Base-by-base conservation (phyloP, 2,888 invertebrate genomes). In the Dryobotodes eremita region DNA sequence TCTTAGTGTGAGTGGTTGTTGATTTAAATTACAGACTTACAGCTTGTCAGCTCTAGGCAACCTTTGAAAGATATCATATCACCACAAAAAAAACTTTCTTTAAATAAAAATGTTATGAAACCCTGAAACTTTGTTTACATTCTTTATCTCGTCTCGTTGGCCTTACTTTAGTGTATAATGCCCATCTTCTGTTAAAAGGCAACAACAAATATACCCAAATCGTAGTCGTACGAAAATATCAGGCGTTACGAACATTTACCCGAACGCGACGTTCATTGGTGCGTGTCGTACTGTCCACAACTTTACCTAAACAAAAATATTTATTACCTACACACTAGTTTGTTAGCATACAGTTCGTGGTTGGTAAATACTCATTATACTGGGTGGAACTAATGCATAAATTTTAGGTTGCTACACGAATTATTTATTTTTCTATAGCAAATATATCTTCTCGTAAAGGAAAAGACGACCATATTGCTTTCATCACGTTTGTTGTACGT, bases 191-290 rank as follows among this genome's bases (percentile, higher is more conserved):
- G 1, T 46, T 42, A 17, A 42, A 65, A 59, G 13, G 48, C n/a
- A 46, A 4, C 17, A 53, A 15, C 26, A 20, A 36, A 66, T 10
- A 59, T 68, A 46, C n/a, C 57, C 31, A 36, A 36, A 36, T 70
- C n/a, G 61, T 53, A 23, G 23, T 23, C n/a, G 42, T 20, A 46
- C 31, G 36, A 57, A 65, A 76, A 26, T 76, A 76, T 42, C 8
- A 36, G 42, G 26, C 42, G 50, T 20, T 50, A 66, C 31, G 11
- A 57, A 78, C 50, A 70, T 69, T 59, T 68, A 46, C 36, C 3
- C 36, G 17, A 48, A 48, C 53, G 26, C 62, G 46, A 70, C 17
- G 53, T 62, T 48, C 23, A 36, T 26, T 55, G 17, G 53, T 62
- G 62, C 26, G 62, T 79, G 36, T 46, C 62, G 20, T 31, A 71